Conservation (phyloP, 2,797 vertebrate species). For the Rhincodon typus region DNA sequence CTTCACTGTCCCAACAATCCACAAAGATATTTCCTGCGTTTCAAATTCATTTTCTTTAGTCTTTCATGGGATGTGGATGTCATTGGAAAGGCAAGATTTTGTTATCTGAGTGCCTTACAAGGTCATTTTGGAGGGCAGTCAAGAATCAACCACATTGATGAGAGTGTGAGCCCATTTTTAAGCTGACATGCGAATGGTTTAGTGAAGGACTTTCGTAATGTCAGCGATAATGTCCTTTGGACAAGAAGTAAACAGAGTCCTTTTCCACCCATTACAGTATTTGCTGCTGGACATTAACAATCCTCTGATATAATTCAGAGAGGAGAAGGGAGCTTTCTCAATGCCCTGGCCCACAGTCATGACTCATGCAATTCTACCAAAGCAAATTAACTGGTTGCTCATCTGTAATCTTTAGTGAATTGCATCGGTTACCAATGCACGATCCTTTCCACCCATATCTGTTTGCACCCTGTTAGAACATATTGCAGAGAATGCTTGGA, state of each 20-base stretch:
- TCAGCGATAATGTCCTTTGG: neutral
- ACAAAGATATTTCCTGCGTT: neutral
- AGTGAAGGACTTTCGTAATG: neutral
- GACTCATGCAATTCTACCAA: neutral
- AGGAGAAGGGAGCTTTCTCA: neutral
- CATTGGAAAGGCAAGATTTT: too few species aligned
- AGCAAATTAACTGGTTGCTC: neutral
- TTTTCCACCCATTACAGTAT: neutral
- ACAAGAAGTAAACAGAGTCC: neutral
- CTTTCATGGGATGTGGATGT: too few species aligned
- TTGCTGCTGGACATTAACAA: neutral
- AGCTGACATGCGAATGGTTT: neutral
- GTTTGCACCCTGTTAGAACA: neutral
- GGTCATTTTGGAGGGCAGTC: too few species aligned
- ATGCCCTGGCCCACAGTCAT: neutral
- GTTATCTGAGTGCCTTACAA: too few species aligned
- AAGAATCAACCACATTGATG: too few species aligned
- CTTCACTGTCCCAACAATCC: neutral
- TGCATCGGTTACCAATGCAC: neutral
- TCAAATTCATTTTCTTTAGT: neutral
- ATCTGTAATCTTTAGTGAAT: neutral
- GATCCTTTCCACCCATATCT: neutral
- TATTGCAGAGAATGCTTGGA: neutral
- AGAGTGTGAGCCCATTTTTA: neutral
- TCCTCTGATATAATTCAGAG: neutral